These are phyloP conservation scores for Acrocephalus kingi DNA, from an alignment of 2,113 vertebrate genomes.

Conservation along the genomic window DNA sequence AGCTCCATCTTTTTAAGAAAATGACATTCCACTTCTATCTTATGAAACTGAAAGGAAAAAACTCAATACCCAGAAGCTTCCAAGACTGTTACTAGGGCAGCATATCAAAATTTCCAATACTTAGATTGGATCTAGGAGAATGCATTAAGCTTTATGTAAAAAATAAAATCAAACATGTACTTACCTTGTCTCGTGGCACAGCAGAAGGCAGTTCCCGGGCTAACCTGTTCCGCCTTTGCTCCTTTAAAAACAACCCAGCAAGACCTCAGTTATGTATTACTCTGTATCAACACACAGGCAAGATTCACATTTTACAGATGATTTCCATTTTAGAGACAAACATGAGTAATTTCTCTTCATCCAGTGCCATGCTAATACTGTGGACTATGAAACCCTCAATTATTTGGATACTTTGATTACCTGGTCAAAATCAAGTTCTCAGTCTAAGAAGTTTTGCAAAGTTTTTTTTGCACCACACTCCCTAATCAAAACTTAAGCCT, in stretches of 20 bases:
- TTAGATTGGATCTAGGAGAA: background rate
- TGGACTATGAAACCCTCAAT: background rate
- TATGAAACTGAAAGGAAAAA: background rate
- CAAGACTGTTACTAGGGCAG: background rate
- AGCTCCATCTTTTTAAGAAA: background rate
- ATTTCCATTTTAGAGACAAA: background rate
- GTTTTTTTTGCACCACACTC: background rate
- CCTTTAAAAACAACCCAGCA: conserved; percentile 76
- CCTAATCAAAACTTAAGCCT: background rate
- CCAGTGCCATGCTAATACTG: background rate
- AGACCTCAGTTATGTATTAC: conserved; percentile 21
- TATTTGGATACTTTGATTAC: background rate
- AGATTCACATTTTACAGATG: background rate
- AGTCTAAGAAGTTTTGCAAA: background rate
- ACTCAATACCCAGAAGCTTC: background rate
- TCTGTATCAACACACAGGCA: background rate
- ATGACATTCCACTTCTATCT: background rate
- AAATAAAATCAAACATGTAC: background rate
- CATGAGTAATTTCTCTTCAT: background rate
- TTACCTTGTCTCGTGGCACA: conserved; percentile 92
- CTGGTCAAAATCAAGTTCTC: background rate
- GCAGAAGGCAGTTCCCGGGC: conserved; percentile 88
- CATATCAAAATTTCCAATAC: background rate
- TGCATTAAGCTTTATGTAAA: background rate
- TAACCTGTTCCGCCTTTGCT: conserved; percentile 91